These are phyloP conservation scores for Microcebus murinus DNA, from an alignment of 2,113 vertebrate genomes.

Conservation along the genomic window DNA sequence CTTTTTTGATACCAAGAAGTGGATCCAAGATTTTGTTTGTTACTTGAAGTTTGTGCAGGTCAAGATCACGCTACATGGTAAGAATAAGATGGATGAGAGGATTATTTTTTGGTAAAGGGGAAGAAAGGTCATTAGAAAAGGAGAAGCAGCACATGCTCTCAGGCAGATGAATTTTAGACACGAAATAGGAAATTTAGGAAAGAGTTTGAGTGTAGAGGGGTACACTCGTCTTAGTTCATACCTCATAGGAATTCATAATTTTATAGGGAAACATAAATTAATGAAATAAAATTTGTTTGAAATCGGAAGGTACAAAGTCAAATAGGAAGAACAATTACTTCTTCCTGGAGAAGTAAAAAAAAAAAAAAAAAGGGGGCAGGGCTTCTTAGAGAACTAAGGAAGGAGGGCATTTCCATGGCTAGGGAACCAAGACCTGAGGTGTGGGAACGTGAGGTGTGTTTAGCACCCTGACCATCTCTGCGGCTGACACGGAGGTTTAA, in stretches of 20 bases:
- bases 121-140: neutral
- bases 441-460: fast-evolving
- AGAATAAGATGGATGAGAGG: neutral
- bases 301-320: neutral
- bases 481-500: neutral
- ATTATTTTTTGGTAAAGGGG: neutral
- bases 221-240: neutral
- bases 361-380: no score
- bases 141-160: neutral
- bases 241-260: neutral
- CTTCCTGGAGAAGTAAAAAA: neutral
- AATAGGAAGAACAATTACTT: neutral
- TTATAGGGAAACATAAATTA: neutral
- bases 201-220: neutral
- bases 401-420: neutral
- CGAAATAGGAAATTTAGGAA: neutral
- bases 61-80: neutral
- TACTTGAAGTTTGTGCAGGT: neutral
- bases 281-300: neutral
- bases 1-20: neutral
- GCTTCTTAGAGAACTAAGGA: neutral
- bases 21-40: neutral
- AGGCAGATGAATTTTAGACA: neutral
- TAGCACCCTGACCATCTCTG: no score
- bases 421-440: neutral